phyloP scores from a whole-genome alignment of 2,888 invertebrate species.

The Beris morrisii region DNA sequence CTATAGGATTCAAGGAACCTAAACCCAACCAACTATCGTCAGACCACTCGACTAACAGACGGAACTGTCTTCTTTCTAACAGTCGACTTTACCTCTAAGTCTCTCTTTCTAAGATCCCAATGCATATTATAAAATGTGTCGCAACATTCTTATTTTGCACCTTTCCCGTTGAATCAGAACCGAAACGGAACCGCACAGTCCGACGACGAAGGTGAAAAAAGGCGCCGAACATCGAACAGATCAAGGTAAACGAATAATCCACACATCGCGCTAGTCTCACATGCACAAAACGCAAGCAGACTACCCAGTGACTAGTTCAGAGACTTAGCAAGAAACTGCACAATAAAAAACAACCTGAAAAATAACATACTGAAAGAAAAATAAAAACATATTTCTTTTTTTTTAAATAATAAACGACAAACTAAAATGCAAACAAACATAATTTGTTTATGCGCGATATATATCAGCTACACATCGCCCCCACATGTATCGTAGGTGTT shows the following conservation, averaged over 20 bases:
- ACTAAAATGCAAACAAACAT: constrained; percentile 32
- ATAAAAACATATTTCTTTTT: not conserved
- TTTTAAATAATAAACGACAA: constrained; percentile 14
- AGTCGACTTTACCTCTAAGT: too few relatives aligned
- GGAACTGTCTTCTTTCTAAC: too few relatives aligned
- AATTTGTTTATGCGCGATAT: constrained; percentile 36
- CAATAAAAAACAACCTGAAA: not conserved
- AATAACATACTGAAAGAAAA: not conserved
- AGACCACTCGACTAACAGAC: too few relatives aligned
- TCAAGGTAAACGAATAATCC: too few relatives aligned
- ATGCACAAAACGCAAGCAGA: too few relatives aligned
- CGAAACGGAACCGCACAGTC: constrained; percentile 10
- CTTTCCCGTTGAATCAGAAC: constrained; percentile 20
- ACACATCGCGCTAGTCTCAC: too few relatives aligned
- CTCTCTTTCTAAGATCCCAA: not conserved
- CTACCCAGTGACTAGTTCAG: too few relatives aligned
- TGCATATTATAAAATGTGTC: constrained; percentile 18
- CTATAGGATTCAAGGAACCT: too few relatives aligned
- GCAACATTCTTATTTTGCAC: constrained; percentile 22
- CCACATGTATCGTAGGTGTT: constrained; percentile 36
- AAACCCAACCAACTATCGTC: too few relatives aligned
- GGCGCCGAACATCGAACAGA: too few relatives aligned
- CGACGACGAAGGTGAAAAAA: too few relatives aligned
- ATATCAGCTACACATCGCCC: constrained; percentile 31
- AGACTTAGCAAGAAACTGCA: too few relatives aligned